phyloP scores from a whole-genome alignment of 2,888 invertebrate genomes.

The Acanthococcus lagerstroemiae region DNA sequence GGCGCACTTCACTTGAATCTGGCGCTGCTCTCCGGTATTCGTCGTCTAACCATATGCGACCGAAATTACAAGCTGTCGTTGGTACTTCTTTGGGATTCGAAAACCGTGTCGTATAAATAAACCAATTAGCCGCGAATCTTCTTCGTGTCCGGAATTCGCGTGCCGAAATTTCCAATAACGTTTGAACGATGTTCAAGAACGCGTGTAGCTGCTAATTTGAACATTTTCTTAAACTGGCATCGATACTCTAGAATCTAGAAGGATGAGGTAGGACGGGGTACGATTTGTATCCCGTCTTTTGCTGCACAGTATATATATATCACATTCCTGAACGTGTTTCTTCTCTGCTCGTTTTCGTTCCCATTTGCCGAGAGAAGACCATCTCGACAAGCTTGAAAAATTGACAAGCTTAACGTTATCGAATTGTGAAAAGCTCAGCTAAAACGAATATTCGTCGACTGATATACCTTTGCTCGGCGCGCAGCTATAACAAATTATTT shows the following conservation, averaged over 20 bases:
- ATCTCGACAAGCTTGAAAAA: too few relatives aligned
- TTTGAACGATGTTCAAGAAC: not conserved
- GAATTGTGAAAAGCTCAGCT: not conserved
- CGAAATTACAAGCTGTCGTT: too few relatives aligned
- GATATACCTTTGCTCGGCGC: not conserved
- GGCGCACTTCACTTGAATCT: too few relatives aligned
- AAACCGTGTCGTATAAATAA: not conserved
- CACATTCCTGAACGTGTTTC: not conserved
- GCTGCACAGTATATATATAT: too few relatives aligned
- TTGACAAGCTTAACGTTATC: not conserved
- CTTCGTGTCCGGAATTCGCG: not conserved
- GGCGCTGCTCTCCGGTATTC: too few relatives aligned
- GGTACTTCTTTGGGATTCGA: too few relatives aligned
- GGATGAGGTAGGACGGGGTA: not conserved
- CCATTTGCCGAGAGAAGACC: too few relatives aligned
- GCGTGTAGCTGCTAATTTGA: not conserved
- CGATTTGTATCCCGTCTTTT: not conserved
- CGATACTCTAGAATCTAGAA: too few relatives aligned
- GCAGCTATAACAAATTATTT: not conserved
- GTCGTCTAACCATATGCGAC: too few relatives aligned
- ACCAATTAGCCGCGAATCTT: not conserved
- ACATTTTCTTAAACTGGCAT: not conserved
- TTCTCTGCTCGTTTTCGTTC: not conserved
- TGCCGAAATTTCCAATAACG: not conserved
- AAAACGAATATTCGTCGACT: not conserved